Conservation (phyloP, 2,888 invertebrate genomes). For the Yponomeuta malinellus region DNA sequence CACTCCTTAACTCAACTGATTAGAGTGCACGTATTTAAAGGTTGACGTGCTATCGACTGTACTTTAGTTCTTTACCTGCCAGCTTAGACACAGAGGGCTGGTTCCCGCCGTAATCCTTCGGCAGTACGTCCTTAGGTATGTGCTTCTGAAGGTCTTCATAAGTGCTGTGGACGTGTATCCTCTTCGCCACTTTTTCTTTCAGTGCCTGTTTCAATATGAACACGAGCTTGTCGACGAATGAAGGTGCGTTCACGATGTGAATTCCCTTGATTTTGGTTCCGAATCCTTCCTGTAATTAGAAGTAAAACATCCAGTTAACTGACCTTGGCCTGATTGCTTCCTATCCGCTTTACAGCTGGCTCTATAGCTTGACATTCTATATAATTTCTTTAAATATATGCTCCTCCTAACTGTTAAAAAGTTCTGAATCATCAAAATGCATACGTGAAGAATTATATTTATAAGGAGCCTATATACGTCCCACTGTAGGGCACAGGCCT, state of each 20-base stretch:
- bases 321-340: too few species aligned
- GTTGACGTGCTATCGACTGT: neutral
- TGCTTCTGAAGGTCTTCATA: constrained; percentile 56
- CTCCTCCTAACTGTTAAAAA: too few species aligned
- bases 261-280: constrained; percentile 66
- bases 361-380: too few species aligned
- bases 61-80: constrained; percentile 34
- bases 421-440: too few species aligned
- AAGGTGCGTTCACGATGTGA: constrained; percentile 58
- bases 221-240: constrained; percentile 54
- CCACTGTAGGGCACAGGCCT: too few species aligned
- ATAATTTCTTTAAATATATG: too few species aligned
- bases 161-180: constrained; percentile 51
- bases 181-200: constrained; percentile 54
- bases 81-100: constrained; percentile 40
- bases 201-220: constrained; percentile 55
- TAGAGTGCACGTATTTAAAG: too few species aligned
- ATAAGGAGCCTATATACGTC: too few species aligned
- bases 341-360: too few species aligned
- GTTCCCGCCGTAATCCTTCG: constrained; percentile 57
- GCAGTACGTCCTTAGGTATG: constrained; percentile 55
- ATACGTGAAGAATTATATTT: too few species aligned
- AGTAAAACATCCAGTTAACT: neutral
- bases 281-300: constrained; percentile 50
- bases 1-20: too few species aligned